phyloP scores from a whole-genome alignment of 2,797 vertebrate genomes.

The Fundulus diaphanus region DNA sequence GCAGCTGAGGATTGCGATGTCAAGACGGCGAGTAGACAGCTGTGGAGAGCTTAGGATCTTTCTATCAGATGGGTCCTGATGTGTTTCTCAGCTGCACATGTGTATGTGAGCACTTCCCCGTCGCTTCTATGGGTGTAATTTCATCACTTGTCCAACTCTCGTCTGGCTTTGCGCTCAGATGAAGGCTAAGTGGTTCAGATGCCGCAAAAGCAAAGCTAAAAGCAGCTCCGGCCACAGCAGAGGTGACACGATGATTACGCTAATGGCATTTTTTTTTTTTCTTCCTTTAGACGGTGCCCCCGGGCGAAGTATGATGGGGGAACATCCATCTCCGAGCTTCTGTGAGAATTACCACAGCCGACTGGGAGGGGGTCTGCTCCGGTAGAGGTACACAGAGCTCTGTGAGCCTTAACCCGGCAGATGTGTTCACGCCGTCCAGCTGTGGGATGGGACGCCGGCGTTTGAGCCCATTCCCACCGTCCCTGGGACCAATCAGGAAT shows the following conservation, averaged over 20 bases:
- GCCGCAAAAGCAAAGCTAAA: constrained; percentile 53
- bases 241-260: constrained; percentile 43
- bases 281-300: constrained; percentile 51
- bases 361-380: constrained; percentile 37
- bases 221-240: constrained; percentile 29
- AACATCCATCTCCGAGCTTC: constrained; percentile 62
- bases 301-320: constrained; percentile 51
- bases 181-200: constrained; percentile 32
- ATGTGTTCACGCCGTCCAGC: constrained; percentile 66
- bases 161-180: constrained; percentile 16
- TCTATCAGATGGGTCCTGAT: constrained; percentile 92
- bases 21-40: constrained; percentile 95
- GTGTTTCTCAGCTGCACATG: constrained; percentile 57
- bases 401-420: constrained; percentile 61
- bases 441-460: constrained; percentile 66
- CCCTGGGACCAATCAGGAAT: constrained; percentile 70
- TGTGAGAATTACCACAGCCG: constrained; percentile 66
- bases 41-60: constrained; percentile 96
- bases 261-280: constrained; percentile 73
- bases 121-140: constrained; percentile 69
- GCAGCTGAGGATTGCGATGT: constrained; percentile 91
- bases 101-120: constrained; percentile 39
- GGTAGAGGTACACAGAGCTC: constrained; percentile 53
- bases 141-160: constrained; percentile 48
- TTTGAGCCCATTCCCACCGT: constrained; percentile 69